Evolutionary conservation across 2,113 vertebrate genomes (phyloP), one percentile per base, ranked within the genome.

Genomic region (Aphyosemion australe): DNA sequence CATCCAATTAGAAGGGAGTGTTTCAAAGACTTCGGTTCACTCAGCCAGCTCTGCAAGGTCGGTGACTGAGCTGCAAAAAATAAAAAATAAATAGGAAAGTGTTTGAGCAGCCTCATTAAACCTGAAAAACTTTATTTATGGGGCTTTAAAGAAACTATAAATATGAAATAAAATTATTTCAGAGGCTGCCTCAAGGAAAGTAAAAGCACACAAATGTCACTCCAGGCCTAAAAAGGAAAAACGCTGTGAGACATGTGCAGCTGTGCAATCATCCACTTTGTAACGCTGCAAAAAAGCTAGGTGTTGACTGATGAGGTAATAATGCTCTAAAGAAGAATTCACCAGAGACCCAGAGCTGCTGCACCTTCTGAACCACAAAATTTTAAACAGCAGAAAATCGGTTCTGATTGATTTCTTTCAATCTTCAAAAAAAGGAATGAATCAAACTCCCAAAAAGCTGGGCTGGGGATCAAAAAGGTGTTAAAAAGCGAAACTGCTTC

Each of bases 1-100:
- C 65, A 59, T n/a, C 48, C 10, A 59, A 58, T 68, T 68, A 58
- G 19, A 56, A 5, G 3, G 34, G 34, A 67, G 34, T 46, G 31
- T 65, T 65, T 56, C 64, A 15, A 49, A 46, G 65, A 67, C 32
- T 50, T 12, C 31, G 31, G 56, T 34, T 50, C 55, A 34, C 53
- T 21, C 53, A 41, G 64, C 11, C 7, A 48, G 18, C 13, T 65
- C n/a, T 21, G 63, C 12, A n/a, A 48, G 46, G 46, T 48, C n/a
- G 10, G 46, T 19, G 46, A 48, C 46, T 48, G 46, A 48, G n/a
- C n/a, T 18, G 8, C 8, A 19, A 15, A 48, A 48, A n/a, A 46
- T n/a, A 46, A 16, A 1, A n/a, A 16, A n/a, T 8, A n/a, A n/a
- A 7, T n/a, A 16, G 16, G 45, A 15, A 15, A 37, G 6, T n/a